Evolutionary conservation across 2,797 vertebrate genomes (phyloP).

Genomic region (Anas georgica): DNA sequence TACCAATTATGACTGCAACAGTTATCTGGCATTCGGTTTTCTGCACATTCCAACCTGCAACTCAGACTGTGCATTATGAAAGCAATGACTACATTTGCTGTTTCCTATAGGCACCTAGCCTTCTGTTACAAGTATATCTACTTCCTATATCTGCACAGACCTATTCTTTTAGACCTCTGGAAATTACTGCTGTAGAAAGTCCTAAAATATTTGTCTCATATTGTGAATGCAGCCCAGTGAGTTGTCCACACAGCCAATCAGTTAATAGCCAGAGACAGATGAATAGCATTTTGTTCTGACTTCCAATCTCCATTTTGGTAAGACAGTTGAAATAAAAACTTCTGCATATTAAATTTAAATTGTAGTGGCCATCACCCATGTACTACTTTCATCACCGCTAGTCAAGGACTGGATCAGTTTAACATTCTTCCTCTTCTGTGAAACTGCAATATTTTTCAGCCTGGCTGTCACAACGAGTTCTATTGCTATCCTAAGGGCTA

Average conservation of each 20-base stretch:
- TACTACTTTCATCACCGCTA: background rate
- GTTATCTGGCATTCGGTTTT: background rate
- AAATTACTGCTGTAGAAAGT: background rate
- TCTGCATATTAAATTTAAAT: background rate
- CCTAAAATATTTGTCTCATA: background rate
- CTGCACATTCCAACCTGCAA: background rate
- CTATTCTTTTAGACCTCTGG: background rate
- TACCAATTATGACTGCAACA: background rate
- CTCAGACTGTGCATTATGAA: background rate
- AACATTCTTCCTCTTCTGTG: background rate
- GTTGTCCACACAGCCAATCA: background rate
- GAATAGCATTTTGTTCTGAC: background rate
- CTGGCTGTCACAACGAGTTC: background rate
- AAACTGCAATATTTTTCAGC: conserved; percentile 25
- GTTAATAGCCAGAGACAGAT: background rate
- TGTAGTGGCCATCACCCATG: background rate
- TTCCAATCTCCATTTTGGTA: background rate
- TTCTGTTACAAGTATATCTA: background rate
- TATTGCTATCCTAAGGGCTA: conserved; percentile 12
- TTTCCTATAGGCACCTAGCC: background rate
- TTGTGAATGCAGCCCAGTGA: background rate
- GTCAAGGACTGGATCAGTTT: conserved; percentile 23
- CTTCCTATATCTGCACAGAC: background rate
- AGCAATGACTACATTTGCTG: background rate
- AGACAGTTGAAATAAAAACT: background rate